These are phyloP conservation scores for Dromius quadrimaculatus DNA, from an alignment of 2,888 invertebrate genomes.

Conservation along the genomic window DNA sequence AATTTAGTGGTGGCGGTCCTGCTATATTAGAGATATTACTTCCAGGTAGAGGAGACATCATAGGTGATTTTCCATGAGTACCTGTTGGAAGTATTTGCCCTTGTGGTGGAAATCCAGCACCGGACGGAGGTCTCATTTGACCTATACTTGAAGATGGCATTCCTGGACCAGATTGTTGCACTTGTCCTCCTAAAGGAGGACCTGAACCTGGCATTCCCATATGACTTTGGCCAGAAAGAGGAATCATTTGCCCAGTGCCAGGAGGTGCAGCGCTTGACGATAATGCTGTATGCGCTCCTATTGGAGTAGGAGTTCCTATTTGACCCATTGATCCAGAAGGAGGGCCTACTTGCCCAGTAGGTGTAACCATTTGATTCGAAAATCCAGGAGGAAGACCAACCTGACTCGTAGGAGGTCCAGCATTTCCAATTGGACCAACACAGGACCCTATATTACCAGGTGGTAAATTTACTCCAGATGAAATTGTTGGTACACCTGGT, in stretches of 20 bases:
- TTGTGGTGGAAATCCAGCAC: conserved; percentile 27
- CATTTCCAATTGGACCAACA: too few relatives aligned
- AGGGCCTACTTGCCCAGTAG: conserved; percentile 21
- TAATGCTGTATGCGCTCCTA: too few relatives aligned
- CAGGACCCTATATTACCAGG: not conserved
- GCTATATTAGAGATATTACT: too few relatives aligned
- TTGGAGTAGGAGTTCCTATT: not conserved
- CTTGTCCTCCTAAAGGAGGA: conserved; percentile 28
- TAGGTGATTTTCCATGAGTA: conserved; percentile 31
- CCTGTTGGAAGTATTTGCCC: conserved; percentile 7
- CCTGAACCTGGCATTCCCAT: not conserved
- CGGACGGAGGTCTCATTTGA: conserved; percentile 34
- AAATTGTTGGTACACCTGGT: not conserved
- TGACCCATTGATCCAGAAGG: conserved; percentile 17
- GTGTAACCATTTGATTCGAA: not conserved
- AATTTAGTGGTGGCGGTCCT: conserved; percentile 37
- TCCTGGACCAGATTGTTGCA: conserved; percentile 52
- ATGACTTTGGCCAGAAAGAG: conserved; percentile 11
- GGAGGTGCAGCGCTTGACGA: too few relatives aligned
- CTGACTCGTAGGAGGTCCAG: conserved; percentile 10
- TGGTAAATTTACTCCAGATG: not conserved
- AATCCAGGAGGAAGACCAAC: not conserved
- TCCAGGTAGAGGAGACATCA: conserved; percentile 15
- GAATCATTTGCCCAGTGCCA: not conserved
- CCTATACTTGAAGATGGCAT: conserved; percentile 52